Evolutionary conservation across 2,113 vertebrate species (phyloP).

Genomic region (Gobiocypris rarus): DNA sequence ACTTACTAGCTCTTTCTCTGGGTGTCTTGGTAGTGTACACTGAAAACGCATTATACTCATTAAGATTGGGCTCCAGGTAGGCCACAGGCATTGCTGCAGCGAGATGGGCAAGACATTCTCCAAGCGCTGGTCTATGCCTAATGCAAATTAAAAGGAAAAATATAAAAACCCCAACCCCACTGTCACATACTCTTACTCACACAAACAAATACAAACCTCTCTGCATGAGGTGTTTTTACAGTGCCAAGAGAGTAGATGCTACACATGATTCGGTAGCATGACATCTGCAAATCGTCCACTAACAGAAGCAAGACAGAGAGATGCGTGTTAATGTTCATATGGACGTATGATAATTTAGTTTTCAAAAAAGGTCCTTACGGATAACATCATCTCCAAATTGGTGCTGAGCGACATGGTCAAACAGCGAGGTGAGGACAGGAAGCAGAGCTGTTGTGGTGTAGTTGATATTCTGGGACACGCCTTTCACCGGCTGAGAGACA

Average conservation of each 20-base stretch:
- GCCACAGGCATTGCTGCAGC: conserved; percentile 94
- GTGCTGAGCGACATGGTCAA: conserved; percentile 93
- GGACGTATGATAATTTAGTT: background rate
- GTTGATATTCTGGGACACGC: conserved; percentile 92
- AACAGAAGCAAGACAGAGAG: conserved; percentile 8
- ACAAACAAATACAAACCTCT: conserved; percentile 73
- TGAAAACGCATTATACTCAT: conserved; percentile 87
- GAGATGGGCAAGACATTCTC: conserved; percentile 89
- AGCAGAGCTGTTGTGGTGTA: conserved; percentile 93
- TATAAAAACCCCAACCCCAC: background rate
- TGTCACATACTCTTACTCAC: background rate
- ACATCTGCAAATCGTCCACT: conserved; percentile 96
- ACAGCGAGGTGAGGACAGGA: conserved; percentile 91
- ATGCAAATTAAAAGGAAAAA: background rate
- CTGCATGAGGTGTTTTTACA: conserved; percentile 88
- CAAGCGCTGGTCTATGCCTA: conserved; percentile 88
- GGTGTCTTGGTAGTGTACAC: conserved; percentile 95
- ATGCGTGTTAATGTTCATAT: background rate
- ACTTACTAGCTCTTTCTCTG: conserved; percentile 89
- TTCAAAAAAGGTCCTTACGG: conserved; percentile 68
- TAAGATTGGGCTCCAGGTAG: conserved; percentile 87
- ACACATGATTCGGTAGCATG: conserved; percentile 92
- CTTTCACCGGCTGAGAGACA: conserved; percentile 82
- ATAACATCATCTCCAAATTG: conserved; percentile 94
- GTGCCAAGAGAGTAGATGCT: conserved; percentile 95